Percentiles rank a stretch among this genome's conserved stretches.
These are phyloP conservation scores for Bubo blakistoni DNA, from an alignment of 2,113 vertebrate genomes.

Conservation along the genomic window DNA sequence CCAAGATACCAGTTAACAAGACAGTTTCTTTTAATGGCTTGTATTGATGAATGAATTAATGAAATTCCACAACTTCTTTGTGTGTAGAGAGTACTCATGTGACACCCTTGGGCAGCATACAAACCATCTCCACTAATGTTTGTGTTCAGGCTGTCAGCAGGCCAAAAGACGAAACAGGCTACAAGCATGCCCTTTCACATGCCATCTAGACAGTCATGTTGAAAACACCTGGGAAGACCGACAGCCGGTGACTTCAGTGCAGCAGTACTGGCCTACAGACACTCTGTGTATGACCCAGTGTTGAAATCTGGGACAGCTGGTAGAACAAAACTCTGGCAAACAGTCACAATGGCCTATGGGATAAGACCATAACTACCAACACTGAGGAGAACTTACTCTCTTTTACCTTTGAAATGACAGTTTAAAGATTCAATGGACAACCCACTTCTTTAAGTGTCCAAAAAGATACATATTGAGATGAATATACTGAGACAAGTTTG, in stretches of 20 bases:
- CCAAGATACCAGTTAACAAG: not conserved
- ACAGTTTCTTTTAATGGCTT: not conserved
- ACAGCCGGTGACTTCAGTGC: not conserved
- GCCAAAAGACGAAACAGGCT: not conserved
- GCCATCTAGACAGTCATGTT: not conserved
- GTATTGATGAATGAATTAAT: constrained; percentile 21
- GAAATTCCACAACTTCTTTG: not conserved
- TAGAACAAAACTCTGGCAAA: not conserved
- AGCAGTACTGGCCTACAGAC: not conserved
- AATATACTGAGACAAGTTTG: not conserved
- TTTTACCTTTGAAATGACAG: not conserved
- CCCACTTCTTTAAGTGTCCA: not conserved
- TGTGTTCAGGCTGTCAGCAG: not conserved
- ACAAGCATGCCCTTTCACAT: not conserved
- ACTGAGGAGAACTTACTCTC: not conserved
- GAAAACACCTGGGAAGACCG: not conserved
- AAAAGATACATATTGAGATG: not conserved
- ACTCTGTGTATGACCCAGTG: not conserved
- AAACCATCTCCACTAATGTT: not conserved
- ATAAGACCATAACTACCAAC: not conserved
- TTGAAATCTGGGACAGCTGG: not conserved
- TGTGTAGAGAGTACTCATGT: not conserved
- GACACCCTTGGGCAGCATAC: not conserved
- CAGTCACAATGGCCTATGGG: not conserved
- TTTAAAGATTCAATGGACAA: not conserved